These are phyloP conservation scores for Rhopilema esculentum DNA, from an alignment of 30 jellyfish, hydroid and myxozoan species.

Conservation along the genomic window DNA sequence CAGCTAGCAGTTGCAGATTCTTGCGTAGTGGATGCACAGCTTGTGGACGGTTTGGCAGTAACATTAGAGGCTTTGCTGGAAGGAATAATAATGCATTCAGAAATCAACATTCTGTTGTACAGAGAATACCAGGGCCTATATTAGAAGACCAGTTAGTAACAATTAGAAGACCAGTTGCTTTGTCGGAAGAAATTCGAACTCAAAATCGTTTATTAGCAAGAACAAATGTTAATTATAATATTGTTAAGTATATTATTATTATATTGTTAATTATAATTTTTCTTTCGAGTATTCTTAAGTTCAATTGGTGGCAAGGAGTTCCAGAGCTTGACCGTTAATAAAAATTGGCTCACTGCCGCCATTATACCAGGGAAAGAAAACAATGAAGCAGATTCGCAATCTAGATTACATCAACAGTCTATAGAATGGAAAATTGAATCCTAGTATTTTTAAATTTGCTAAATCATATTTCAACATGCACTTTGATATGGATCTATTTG, in stretches of 20 bases:
- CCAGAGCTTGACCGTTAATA: no score
- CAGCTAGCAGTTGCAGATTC: slow-evolving; percentile 16
- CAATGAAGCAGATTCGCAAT: not conserved
- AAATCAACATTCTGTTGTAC: not conserved
- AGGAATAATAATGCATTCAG: slow-evolving; percentile 30
- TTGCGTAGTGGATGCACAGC: slow-evolving; percentile 35
- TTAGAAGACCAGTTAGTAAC: slow-evolving; percentile 79
- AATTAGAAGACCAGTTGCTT: slow-evolving; percentile 50
- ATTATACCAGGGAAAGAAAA: not conserved
- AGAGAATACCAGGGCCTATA: slow-evolving; percentile 38
- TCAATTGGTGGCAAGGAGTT: no score
- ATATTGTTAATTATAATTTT: no score
- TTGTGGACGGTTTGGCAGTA: slow-evolving; percentile 42
- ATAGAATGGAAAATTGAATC: not conserved
- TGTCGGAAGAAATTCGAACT: slow-evolving; percentile 21
- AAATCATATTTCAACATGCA: not conserved
- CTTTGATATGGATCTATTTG: not conserved
- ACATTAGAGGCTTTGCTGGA: slow-evolving; percentile 21
- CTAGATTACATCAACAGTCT: not conserved
- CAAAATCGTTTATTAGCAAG: no score
- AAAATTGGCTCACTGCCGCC: not conserved
- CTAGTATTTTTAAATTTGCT: not conserved
- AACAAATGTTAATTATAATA: no score
- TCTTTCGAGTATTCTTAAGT: no score
- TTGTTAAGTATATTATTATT: no score